Evolutionary conservation across 2,113 vertebrate species (phyloP).

Genomic region (Proterorhinus semilunaris): DNA sequence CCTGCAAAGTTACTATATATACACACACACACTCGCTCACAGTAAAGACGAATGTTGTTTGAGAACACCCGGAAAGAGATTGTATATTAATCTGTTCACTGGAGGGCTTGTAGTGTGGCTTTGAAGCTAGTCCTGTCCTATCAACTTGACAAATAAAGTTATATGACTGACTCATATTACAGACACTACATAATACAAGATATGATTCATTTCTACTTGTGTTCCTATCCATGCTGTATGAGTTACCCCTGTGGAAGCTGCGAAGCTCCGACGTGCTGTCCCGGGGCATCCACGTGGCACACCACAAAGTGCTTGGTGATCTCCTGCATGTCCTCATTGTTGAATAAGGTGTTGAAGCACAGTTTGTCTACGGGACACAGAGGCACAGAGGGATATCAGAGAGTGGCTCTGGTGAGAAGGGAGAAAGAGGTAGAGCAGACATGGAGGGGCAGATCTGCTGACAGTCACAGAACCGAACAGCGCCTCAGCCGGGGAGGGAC

Average conservation of each 20-base stretch:
- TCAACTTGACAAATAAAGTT: too few relatives aligned
- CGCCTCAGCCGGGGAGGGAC: not conserved
- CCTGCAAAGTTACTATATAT: too few relatives aligned
- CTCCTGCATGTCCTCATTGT: conserved; percentile 97
- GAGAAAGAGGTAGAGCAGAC: not conserved
- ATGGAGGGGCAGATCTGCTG: conserved; percentile 8
- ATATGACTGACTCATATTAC: not conserved
- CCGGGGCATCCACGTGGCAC: conserved; percentile 92
- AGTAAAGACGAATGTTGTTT: too few relatives aligned
- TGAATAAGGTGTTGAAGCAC: conserved; percentile 96
- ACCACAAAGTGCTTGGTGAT: conserved; percentile 98
- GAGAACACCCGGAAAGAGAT: too few relatives aligned
- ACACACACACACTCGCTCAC: too few relatives aligned
- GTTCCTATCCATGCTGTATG: not conserved
- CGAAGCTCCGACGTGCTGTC: conserved; percentile 88
- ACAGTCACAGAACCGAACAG: conserved; percentile 8
- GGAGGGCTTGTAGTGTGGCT: too few relatives aligned
- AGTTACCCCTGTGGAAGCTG: conserved; percentile 94
- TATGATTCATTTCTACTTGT: not conserved
- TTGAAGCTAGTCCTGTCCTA: too few relatives aligned
- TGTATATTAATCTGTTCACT: too few relatives aligned
- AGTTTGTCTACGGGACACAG: conserved; percentile 86
- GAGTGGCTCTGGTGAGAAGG: not conserved
- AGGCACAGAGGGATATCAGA: not conserved
- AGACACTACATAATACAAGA: not conserved